Evolutionary conservation across 2,113 vertebrate species (phyloP).

Genomic region (Uria lomvia): DNA sequence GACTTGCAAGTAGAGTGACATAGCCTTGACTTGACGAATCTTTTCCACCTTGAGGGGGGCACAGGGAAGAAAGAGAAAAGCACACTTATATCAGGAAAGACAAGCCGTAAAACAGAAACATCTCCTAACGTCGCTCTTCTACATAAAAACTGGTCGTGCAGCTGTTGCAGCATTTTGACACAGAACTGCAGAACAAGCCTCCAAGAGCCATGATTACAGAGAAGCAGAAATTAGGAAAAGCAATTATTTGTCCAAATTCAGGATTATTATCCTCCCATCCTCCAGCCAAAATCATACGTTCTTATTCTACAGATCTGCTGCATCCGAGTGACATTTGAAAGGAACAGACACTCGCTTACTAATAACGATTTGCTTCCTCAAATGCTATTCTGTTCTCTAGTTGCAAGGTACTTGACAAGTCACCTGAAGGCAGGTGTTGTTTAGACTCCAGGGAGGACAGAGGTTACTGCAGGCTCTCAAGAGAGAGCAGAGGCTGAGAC

Average conservation of each 20-base stretch:
- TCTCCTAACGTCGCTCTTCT: background rate
- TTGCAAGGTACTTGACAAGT: background rate
- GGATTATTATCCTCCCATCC: background rate
- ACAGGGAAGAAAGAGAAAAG: background rate
- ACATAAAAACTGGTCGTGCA: background rate
- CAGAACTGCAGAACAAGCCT: background rate
- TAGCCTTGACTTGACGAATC: conserved; percentile 97
- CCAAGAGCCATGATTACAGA: background rate
- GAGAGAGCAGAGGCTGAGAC: background rate
- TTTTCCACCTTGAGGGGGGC: conserved; percentile 87
- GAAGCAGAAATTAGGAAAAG: background rate
- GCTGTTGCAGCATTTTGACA: background rate
- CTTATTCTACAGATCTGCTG: background rate
- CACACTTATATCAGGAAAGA: background rate
- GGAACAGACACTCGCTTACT: background rate
- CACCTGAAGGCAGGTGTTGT: background rate
- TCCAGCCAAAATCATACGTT: background rate
- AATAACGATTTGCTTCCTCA: background rate
- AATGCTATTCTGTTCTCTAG: background rate
- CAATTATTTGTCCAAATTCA: background rate
- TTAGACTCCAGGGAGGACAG: background rate
- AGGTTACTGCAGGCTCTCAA: background rate
- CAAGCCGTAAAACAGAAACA: background rate
- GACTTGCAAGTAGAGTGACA: conserved; percentile 96
- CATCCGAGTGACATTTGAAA: background rate